These are phyloP conservation scores for Otocyon megalotis DNA, from an alignment of 2,113 vertebrate genomes.

Conservation along the genomic window DNA sequence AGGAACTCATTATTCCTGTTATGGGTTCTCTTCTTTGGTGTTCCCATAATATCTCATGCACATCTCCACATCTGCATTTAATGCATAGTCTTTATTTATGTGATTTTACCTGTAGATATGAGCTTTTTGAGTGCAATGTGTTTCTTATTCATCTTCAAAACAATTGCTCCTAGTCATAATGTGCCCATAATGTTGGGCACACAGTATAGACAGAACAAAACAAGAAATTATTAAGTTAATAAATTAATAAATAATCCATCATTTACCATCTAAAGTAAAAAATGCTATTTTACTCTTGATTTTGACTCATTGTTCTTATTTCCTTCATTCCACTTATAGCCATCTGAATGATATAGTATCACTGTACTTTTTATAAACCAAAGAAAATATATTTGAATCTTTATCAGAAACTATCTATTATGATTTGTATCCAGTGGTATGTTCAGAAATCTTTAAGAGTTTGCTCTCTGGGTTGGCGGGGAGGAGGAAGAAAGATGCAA, in stretches of 20 bases:
- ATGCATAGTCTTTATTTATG: not conserved
- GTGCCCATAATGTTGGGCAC: not conserved
- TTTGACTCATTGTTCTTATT: not conserved
- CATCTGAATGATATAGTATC: constrained; percentile 28
- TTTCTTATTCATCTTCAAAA: constrained; percentile 40
- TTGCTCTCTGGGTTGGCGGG: not conserved
- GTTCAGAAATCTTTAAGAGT: constrained; percentile 48
- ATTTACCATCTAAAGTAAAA: not conserved
- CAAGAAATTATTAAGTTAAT: not conserved
- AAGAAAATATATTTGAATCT: constrained; percentile 29
- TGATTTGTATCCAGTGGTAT: not conserved
- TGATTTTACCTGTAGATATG: not conserved
- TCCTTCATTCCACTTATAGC: not conserved
- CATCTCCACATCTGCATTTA: not conserved
- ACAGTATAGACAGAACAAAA: not conserved
- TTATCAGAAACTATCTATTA: constrained; percentile 35
- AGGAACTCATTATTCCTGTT: too few relatives aligned
- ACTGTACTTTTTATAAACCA: not conserved
- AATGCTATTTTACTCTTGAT: not conserved
- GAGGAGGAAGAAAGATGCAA: not conserved
- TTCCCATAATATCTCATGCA: not conserved
- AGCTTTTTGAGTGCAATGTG: not conserved
- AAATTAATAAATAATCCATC: constrained; percentile 40
- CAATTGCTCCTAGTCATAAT: not conserved
- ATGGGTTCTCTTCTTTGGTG: not conserved